These are phyloP conservation scores for Agrilus planipennis DNA, from an alignment of 1,140 invertebrate species.

Conservation along the genomic window DNA sequence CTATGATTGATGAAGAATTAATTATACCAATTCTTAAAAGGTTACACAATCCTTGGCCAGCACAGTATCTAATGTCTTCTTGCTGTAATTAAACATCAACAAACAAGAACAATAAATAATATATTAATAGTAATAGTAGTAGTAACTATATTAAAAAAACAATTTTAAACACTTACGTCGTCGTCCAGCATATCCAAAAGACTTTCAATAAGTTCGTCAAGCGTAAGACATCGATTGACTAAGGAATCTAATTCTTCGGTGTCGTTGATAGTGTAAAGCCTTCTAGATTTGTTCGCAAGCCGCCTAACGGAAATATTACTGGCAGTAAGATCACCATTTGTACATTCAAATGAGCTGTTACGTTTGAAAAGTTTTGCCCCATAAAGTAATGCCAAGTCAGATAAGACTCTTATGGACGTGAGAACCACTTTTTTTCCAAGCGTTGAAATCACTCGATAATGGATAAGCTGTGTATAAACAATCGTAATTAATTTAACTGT, in stretches of 20 bases:
- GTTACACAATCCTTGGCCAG: constrained; percentile 9
- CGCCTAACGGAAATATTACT: background rate
- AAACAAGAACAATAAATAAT: constrained; percentile 1
- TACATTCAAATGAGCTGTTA: too few relatives aligned
- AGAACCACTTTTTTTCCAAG: too few relatives aligned
- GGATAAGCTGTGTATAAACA: too few relatives aligned
- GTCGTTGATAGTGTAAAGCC: constrained; percentile 10
- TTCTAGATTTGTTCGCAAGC: constrained; percentile 4
- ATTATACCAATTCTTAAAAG: constrained; percentile 9
- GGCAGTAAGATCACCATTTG: constrained; percentile 1
- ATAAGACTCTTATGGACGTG: too few relatives aligned
- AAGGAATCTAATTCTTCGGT: constrained; percentile 5
- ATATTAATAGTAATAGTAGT: constrained; percentile 1
- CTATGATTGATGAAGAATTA: constrained; percentile 10
- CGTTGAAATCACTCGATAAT: too few relatives aligned
- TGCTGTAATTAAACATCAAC: constrained; percentile 9
- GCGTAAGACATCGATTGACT: constrained; percentile 6
- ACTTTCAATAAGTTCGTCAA: constrained; percentile 17
- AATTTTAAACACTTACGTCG: constrained; percentile 14
- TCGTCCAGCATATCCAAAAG: constrained; percentile 22
- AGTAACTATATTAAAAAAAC: constrained; percentile 4
- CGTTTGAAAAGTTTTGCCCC: too few relatives aligned
- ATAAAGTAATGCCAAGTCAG: too few relatives aligned
- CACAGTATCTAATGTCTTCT: constrained; percentile 12
- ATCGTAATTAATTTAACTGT: too few relatives aligned